Evolutionary conservation across 2,797 vertebrate genomes (phyloP), one percentile per base, ranked within the genome.

Genomic region (Tangara arthus): DNA sequence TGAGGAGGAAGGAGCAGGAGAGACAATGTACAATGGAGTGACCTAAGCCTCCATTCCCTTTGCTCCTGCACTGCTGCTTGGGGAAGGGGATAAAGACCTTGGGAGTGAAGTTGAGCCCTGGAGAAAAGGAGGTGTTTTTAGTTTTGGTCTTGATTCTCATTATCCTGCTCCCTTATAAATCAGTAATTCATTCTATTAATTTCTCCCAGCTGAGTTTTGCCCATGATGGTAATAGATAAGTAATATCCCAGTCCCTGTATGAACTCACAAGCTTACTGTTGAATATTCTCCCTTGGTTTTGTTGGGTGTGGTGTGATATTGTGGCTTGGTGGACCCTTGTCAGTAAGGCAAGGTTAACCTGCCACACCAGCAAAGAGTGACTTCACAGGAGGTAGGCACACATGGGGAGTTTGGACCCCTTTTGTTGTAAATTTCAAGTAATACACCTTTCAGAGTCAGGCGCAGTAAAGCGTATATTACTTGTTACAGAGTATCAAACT

Each of bases 381-480:
- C 39, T 77, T 90, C n/a, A 49, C 3, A 24, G 34, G 28, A 78
- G 34, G 7, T 0, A 46, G 27, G 8, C 5, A 66, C 35, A 59
- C 0, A 0, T 42, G 27, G 14, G 7, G 19, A 6, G 4, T 17
- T 53, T 64, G 16, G 9, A 66, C 12, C n/a, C 7, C 34, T 89
- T 70, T 47, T 56, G 2, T 34, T 56, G 39, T 12, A 69, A 26
- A 46, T 79, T 60, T 82, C 15, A 75, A 59, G 11, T 63, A 81
- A 63, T 66, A 81, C 12, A 66, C 2, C 27, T 75, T 89, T 70
- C 37, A 53, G 4, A 7, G 11, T 77, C 35, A 64, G 34, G 80
- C 50, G 37, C 42, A 44, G 14, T 78, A 28, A 71, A 30, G 15
- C 78, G 24, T 47, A 32, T 68, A 41, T 44, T 66, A 59, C 35